These are phyloP conservation scores for Lucilia sericata DNA, from an alignment of 1,140 invertebrate species.

Conservation along the genomic window DNA sequence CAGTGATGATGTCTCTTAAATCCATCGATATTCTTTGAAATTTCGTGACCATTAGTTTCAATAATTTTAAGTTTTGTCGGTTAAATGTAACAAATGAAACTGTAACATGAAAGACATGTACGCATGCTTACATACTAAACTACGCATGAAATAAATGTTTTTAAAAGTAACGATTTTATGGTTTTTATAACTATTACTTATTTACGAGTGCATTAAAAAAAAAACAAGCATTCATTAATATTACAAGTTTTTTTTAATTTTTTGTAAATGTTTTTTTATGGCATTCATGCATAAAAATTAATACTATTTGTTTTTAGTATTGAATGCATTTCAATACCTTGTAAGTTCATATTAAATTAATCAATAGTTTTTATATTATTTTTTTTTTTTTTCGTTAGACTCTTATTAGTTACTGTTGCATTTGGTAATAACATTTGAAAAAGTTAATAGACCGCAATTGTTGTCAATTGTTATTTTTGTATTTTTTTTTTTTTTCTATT, in stretches of 20 bases:
- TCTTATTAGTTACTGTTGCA: neutral
- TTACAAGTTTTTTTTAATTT: neutral
- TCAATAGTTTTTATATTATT: slow-evolving; percentile 17
- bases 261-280: neutral
- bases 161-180: neutral
- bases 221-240: neutral
- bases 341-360: neutral
- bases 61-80: neutral
- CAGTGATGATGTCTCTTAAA: neutral
- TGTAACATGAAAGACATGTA: neutral
- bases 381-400: neutral
- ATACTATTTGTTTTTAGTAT: neutral
- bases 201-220: too few relatives aligned
- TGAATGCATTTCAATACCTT: slow-evolving; percentile 6
- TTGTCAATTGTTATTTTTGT: slow-evolving; percentile 10
- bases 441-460: neutral
- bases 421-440: neutral
- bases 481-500: neutral
- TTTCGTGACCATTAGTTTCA: neutral
- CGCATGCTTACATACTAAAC: neutral
- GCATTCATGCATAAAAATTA: neutral
- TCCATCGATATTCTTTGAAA: too few relatives aligned
- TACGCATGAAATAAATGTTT: neutral
- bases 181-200: neutral
- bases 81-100: neutral